These are phyloP conservation scores for Grammomys surdaster DNA, from an alignment of 2,113 vertebrate genomes.

Conservation along the genomic window DNA sequence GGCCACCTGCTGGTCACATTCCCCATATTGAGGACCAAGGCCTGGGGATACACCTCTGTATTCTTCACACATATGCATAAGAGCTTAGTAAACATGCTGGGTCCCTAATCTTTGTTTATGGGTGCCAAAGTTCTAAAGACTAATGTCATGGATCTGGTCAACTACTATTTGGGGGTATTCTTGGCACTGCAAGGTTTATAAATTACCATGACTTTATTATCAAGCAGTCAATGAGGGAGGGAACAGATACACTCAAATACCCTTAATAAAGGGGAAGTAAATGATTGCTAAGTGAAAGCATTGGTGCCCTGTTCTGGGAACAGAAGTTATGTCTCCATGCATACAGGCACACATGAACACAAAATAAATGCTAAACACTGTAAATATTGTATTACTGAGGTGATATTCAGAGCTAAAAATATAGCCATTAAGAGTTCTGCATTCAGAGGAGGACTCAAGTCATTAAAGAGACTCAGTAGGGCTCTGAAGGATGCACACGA, in stretches of 20 bases:
- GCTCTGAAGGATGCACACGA: background rate
- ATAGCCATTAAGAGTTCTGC: background rate
- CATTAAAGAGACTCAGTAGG: background rate
- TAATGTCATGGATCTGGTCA: background rate
- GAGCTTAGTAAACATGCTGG: background rate
- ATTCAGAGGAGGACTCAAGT: background rate
- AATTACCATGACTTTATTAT: background rate
- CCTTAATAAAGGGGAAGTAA: constrained; percentile 39
- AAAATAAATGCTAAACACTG: background rate
- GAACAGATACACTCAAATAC: background rate
- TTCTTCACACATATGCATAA: background rate
- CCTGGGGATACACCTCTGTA: background rate
- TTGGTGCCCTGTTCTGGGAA: background rate
- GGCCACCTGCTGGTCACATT: background rate
- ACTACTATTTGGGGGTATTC: background rate
- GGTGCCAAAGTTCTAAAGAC: background rate
- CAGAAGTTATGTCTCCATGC: background rate
- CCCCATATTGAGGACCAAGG: background rate
- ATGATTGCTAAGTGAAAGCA: background rate
- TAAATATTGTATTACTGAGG: background rate
- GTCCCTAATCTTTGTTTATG: background rate
- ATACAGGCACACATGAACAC: background rate
- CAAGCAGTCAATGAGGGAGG: background rate
- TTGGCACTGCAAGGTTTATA: background rate
- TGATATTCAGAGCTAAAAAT: background rate